These are phyloP conservation scores for Aphelinus atriplicis DNA, from an alignment of 1,140 invertebrate genomes.

Conservation along the genomic window DNA sequence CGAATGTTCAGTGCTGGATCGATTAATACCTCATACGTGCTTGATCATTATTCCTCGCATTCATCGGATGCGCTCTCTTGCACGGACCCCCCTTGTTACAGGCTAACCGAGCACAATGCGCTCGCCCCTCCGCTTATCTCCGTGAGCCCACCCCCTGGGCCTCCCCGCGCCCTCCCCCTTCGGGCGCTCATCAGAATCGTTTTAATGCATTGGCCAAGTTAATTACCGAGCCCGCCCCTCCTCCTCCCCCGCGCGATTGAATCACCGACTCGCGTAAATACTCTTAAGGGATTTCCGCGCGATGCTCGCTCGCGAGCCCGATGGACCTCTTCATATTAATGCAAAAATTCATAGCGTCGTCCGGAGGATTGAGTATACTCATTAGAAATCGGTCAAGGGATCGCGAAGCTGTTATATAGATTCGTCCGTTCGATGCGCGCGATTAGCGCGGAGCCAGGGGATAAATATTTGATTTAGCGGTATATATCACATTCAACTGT, in stretches of 20 bases:
- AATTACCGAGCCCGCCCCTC: slow-evolving; percentile 6
- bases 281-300: slow-evolving; percentile 17
- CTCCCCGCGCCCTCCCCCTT: neutral
- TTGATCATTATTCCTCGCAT: slow-evolving; percentile 27
- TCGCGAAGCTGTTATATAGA: too few species aligned
- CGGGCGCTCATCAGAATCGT: slow-evolving; percentile 12
- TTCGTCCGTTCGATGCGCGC: too few species aligned
- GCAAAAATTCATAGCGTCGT: neutral
- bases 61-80: neutral
- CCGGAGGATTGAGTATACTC: neutral
- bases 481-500: too few species aligned
- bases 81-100: neutral
- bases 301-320: too few species aligned
- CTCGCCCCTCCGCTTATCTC: neutral
- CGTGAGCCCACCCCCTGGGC: neutral
- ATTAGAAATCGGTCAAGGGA: neutral
- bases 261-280: slow-evolving; percentile 25
- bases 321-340: neutral
- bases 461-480: too few species aligned
- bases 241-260: neutral
- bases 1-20: neutral
- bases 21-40: slow-evolving; percentile 8
- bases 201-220: slow-evolving; percentile 7
- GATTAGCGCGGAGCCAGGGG: too few species aligned
- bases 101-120: neutral